phyloP scores from a whole-genome alignment of 1,140 invertebrate species.

The Camponotus pennsylvanicus region DNA sequence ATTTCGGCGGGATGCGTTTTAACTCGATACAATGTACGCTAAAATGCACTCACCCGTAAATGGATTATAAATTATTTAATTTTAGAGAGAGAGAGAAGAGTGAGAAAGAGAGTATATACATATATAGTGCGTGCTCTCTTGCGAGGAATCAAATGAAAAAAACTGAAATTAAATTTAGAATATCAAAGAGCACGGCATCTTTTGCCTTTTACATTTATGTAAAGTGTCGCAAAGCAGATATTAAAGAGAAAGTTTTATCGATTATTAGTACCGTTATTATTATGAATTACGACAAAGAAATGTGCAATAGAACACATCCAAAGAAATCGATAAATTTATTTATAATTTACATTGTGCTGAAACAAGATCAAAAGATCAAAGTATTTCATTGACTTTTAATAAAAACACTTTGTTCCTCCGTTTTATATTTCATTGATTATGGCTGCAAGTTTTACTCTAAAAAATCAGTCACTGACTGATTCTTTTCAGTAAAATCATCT shows the following conservation, averaged over 20 bases:
- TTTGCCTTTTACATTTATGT: neutral
- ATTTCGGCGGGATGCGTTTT: slow-evolving; percentile 34
- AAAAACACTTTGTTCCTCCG: too few relatives aligned
- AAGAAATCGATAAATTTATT: neutral
- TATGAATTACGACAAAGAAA: neutral
- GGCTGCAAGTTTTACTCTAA: too few relatives aligned
- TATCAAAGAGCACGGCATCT: neutral
- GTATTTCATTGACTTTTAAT: too few relatives aligned
- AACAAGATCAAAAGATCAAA: too few relatives aligned
- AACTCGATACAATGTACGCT: slow-evolving; percentile 32
- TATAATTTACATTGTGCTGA: neutral
- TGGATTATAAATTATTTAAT: slow-evolving; percentile 47
- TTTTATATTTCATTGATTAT: too few relatives aligned
- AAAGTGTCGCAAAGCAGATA: neutral
- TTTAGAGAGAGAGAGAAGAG: neutral
- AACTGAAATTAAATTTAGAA: slow-evolving; percentile 15
- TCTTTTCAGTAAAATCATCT: too few relatives aligned
- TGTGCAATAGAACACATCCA: too few relatives aligned
- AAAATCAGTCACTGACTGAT: too few relatives aligned
- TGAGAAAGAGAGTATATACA: neutral
- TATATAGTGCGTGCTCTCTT: neutral
- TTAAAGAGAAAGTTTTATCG: neutral
- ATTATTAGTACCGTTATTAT: neutral
- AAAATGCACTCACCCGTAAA: slow-evolving; percentile 48
- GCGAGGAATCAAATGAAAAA: neutral